phyloP scores from a whole-genome alignment of 2,888 invertebrate species.

The Xylota sylvarum region DNA sequence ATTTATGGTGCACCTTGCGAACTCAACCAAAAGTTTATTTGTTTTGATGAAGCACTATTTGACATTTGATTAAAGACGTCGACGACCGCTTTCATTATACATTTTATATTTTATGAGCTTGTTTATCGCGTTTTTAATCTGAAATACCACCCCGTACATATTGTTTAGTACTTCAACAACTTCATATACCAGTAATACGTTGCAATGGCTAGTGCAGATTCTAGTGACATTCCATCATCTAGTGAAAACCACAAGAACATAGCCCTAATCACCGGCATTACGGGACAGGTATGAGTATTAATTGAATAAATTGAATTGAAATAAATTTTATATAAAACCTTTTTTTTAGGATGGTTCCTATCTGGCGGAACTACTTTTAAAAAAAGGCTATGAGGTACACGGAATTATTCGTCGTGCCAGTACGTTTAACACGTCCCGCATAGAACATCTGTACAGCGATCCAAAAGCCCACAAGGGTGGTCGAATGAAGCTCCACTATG shows the following conservation, averaged over 20 bases:
- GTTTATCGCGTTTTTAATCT: not conserved
- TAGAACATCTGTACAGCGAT: conserved; percentile 97
- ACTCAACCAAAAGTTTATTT: conserved; percentile 26
- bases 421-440: conserved; percentile 98
- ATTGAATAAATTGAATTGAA: not conserved
- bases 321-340: not conserved
- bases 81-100: conserved; percentile 10
- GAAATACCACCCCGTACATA: not conserved
- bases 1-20: not conserved
- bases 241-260: conserved; percentile 82
- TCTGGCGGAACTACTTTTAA: conserved; percentile 95
- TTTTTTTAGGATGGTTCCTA: conserved; percentile 97
- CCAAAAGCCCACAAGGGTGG: conserved; percentile 95
- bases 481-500: conserved; percentile 97
- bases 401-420: conserved; percentile 97
- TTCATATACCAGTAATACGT: not conserved
- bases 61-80: conserved; percentile 5
- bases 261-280: conserved; percentile 98
- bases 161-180: not conserved
- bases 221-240: not conserved
- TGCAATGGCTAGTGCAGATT: conserved; percentile 39
- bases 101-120: not conserved
- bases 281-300: conserved; percentile 93
- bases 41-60: conserved; percentile 43
- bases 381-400: conserved; percentile 97